phyloP scores from a whole-genome alignment of 37 sponge, comb jelly and placozoan species.

The Diacarnus erythraeanus region DNA sequence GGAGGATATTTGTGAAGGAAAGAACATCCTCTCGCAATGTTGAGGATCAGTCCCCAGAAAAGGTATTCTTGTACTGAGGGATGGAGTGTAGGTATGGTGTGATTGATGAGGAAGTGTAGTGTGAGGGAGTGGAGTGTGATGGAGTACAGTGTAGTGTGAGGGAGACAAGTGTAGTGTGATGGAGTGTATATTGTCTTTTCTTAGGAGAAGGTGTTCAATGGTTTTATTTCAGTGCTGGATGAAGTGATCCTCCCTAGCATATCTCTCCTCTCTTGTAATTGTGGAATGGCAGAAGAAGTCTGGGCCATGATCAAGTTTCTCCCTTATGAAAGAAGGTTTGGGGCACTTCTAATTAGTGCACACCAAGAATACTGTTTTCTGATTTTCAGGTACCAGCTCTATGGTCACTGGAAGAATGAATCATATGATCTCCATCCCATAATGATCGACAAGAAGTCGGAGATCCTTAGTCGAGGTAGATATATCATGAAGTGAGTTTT shows the following conservation, averaged over 20 bases:
- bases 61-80: constrained; percentile 8
- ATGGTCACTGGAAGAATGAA: constrained; percentile 95
- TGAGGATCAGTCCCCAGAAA: constrained; percentile 39
- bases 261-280: constrained; percentile 88
- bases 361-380: not conserved
- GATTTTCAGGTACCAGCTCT: constrained; percentile 76
- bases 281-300: constrained; percentile 90
- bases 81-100: not conserved
- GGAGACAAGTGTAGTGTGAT: no score
- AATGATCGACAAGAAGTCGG: constrained; percentile 74
- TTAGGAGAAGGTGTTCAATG: constrained; percentile 40
- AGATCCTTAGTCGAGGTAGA: constrained; percentile 61
- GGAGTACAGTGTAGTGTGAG: not conserved
- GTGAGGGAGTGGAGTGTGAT: not conserved
- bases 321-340: constrained; percentile 84
- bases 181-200: not conserved
- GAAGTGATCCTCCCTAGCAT: constrained; percentile 85
- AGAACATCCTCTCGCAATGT: constrained; percentile 4
- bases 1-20: constrained; percentile 70
- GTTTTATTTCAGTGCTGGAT: constrained; percentile 56
- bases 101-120: not conserved
- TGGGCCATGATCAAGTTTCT: constrained; percentile 87
- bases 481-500: constrained; percentile 90
- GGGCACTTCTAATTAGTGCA: not conserved
- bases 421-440: constrained; percentile 70